These are phyloP conservation scores for Tachycineta bicolor DNA, from an alignment of 2,113 vertebrate species.

Conservation along the genomic window DNA sequence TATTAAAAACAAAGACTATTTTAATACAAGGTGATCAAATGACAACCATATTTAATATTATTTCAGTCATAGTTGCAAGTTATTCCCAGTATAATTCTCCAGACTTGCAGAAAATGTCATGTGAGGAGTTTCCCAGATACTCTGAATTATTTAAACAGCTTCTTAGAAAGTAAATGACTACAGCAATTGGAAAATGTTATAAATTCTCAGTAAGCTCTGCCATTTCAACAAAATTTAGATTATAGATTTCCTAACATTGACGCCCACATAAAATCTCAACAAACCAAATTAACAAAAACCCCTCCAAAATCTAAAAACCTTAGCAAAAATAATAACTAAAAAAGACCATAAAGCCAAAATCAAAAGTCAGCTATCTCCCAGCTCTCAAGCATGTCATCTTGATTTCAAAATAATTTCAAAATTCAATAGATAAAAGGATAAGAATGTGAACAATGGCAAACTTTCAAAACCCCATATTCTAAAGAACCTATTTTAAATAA, in stretches of 20 bases:
- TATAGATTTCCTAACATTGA: not conserved
- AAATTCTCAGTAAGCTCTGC: not conserved
- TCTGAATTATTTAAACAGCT: not conserved
- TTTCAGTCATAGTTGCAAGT: not conserved
- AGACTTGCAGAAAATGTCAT: not conserved
- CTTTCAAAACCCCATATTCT: not conserved
- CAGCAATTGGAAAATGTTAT: not conserved
- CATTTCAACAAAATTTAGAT: not conserved
- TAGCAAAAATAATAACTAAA: not conserved
- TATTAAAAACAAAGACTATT: not conserved
- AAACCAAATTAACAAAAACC: not conserved
- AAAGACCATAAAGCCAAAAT: accelerated
- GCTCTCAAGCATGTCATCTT: not conserved
- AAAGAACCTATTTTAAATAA: not conserved
- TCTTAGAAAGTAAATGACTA: not conserved
- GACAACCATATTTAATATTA: not conserved
- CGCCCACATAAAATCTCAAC: not conserved
- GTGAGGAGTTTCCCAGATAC: not conserved
- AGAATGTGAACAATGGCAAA: not conserved
- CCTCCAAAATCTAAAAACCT: accelerated
- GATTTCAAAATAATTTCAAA: not conserved
- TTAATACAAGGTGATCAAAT: not conserved
- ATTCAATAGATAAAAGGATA: not conserved
- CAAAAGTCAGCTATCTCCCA: not conserved
- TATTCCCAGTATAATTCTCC: not conserved